Evolutionary conservation across 2,113 vertebrate genomes (phyloP).

Genomic region (Crotalus tigris): DNA sequence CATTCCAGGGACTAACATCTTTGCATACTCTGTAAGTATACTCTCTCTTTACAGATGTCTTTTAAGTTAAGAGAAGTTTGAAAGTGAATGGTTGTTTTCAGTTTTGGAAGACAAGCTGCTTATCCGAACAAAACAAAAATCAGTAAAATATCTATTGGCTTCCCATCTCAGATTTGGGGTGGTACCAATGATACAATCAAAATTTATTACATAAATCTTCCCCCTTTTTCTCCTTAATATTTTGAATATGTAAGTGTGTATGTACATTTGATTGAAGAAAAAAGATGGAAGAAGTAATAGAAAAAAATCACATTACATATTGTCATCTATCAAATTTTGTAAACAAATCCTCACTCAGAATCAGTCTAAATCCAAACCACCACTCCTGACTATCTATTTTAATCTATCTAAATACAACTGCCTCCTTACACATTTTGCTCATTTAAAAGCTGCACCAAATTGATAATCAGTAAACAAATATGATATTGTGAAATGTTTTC

Average conservation of each 20-base stretch:
- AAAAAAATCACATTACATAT: neutral
- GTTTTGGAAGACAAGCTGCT: neutral
- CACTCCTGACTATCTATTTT: neutral
- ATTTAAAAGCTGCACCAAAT: neutral
- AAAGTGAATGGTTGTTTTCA: neutral
- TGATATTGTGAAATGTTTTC: neutral
- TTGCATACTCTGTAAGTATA: constrained; percentile 88
- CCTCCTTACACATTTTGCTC: neutral
- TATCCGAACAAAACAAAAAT: neutral
- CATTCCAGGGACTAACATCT: constrained; percentile 82
- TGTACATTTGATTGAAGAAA: neutral
- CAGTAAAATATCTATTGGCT: neutral
- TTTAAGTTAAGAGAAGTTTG: neutral
- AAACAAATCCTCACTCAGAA: neutral
- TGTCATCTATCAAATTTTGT: neutral
- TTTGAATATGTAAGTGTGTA: neutral
- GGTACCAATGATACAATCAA: neutral
- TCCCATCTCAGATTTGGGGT: neutral
- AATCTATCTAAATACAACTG: neutral
- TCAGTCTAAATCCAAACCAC: neutral
- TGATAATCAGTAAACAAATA: neutral
- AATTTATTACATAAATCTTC: neutral
- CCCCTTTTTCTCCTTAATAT: neutral
- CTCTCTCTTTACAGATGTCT: neutral
- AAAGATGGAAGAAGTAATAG: neutral